Evolutionary conservation across 2,797 vertebrate genomes (phyloP), one percentile per base, ranked within the genome.

Genomic region (Vultur gryphus): DNA sequence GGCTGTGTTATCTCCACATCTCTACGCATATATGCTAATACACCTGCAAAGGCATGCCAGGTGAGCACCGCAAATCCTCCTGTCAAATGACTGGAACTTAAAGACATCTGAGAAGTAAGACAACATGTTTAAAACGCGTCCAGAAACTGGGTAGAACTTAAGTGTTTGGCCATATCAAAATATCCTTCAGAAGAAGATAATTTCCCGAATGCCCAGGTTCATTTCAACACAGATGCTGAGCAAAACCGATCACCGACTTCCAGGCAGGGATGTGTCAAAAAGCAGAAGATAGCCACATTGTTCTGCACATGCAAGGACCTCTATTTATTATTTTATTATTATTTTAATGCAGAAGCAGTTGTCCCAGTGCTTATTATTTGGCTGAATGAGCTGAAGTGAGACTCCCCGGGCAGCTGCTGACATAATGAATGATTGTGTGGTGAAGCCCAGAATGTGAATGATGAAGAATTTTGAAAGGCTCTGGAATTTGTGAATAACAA

Each of bases 401-500:
- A 89, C 90, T 97, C 97, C 97, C 97, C 12, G 62, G 97, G 96
- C 97, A 98, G 98, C 97, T 98, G 97, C 97, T 97, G 98, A 98
- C 97, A 98, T 97, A 98, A 98, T 97, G 98, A 98, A 97, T 96
- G 98, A 98, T 98, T 98, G 96, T 98, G 92, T 93, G 81, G 89
- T 91, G 90, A 94, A 97, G 96, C 93, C 83, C 83, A 97, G 97
- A 97, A 97, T 96, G 95, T 91, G 97, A 98, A 97, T 96, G 96
- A 97, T 97, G 97, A 98, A 96, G 97, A 97, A 97, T 97, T 97
- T 95, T 97, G 96, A 98, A 98, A 97, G 97, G 96, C 97, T 96
- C 91, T 90, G 97, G 97, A 98, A 98, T 98, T 92, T 82, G 95
- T 96, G 97, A 97, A 97, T 95, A 97, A 97, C 96, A 97, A 98